Evolutionary conservation across 2,888 invertebrate genomes (phyloP).

Genomic region (Bombylius major): DNA sequence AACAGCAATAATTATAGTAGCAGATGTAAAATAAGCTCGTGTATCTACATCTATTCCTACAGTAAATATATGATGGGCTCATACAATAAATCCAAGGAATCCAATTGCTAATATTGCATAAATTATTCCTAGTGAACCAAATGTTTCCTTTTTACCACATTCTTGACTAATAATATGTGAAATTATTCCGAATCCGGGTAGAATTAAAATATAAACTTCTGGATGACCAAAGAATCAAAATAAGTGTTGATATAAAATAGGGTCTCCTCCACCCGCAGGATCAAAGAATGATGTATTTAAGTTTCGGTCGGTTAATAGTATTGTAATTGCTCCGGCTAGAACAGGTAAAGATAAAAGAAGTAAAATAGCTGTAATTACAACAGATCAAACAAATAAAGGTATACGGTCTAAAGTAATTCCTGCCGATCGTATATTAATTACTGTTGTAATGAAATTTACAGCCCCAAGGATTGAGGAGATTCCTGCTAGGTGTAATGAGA

Average conservation of each 20-base stretch:
- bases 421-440: slow-evolving; percentile 54
- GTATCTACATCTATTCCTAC: slow-evolving; percentile 74
- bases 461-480: slow-evolving; percentile 61
- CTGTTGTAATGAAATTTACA: slow-evolving; percentile 67
- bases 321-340: slow-evolving; percentile 67
- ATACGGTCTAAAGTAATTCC: slow-evolving; percentile 50
- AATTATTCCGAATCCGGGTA: slow-evolving; percentile 71
- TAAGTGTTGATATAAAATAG: slow-evolving; percentile 68
- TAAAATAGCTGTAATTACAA: slow-evolving; percentile 51
- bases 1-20: slow-evolving; percentile 76
- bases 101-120: slow-evolving; percentile 78
- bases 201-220: slow-evolving; percentile 77
- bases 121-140: slow-evolving; percentile 61
- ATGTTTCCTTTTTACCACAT: slow-evolving; percentile 61
- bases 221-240: slow-evolving; percentile 84
- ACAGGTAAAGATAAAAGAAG: slow-evolving; percentile 59
- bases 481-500: slow-evolving; percentile 62
- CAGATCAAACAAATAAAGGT: slow-evolving; percentile 62
- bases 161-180: slow-evolving; percentile 65
- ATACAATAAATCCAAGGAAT: slow-evolving; percentile 69
- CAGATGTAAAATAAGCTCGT: slow-evolving; percentile 71
- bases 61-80: slow-evolving; percentile 78
- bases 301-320: slow-evolving; percentile 67
- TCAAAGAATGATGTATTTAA: slow-evolving; percentile 73
- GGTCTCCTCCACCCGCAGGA: slow-evolving; percentile 66